phyloP scores from a whole-genome alignment of 2,888 invertebrate species.

The Hyppa rectilinea region DNA sequence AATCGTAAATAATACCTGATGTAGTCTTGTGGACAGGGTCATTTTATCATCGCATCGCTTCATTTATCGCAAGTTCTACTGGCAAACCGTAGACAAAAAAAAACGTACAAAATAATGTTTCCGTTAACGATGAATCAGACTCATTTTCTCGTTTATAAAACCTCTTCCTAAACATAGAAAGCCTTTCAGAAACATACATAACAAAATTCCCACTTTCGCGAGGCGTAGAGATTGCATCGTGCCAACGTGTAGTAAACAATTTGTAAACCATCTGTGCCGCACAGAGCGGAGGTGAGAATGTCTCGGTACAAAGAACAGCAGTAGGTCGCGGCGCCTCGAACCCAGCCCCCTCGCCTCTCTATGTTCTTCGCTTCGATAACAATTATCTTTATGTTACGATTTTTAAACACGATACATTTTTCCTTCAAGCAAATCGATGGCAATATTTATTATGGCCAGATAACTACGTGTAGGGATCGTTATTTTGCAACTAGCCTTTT shows the following conservation, averaged over 20 bases:
- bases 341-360: background rate
- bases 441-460: background rate
- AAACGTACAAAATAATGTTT: background rate
- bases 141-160: background rate
- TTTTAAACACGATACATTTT: background rate
- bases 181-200: background rate
- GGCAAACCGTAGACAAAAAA: background rate
- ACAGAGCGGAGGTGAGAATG: conserved; percentile 13
- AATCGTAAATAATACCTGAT: background rate
- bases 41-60: background rate
- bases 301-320: conserved; percentile 11
- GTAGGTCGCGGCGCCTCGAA: background rate
- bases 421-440: background rate
- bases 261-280: conserved; percentile 50
- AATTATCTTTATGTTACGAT: conserved; percentile 13
- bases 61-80: background rate
- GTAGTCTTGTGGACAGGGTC: background rate
- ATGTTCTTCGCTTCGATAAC: background rate
- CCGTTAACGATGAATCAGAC: background rate
- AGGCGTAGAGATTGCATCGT: conserved; percentile 23
- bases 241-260: conserved; percentile 21
- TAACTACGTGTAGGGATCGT: background rate
- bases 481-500: no score
- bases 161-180: background rate
- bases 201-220: conserved; percentile 6